phyloP scores from a whole-genome alignment of 2,888 invertebrate genomes.

The Furcula furcula region DNA sequence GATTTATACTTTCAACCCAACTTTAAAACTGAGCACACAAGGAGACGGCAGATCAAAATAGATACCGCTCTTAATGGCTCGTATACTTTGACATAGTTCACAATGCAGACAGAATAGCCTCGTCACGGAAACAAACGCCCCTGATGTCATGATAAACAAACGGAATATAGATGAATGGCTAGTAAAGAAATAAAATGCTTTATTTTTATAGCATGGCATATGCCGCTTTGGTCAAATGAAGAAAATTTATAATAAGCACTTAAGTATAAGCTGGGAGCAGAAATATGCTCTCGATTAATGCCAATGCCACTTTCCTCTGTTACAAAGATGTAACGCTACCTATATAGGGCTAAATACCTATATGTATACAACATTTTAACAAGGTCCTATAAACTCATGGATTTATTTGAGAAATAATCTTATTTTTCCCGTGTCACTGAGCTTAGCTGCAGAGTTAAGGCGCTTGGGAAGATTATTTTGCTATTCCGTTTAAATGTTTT shows the following conservation, averaged over 20 bases:
- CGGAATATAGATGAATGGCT: not conserved
- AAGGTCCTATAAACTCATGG: conserved; percentile 31
- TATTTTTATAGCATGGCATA: too few species aligned
- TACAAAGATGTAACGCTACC: too few species aligned
- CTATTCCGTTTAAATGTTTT: conserved; percentile 40
- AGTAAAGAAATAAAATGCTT: too few species aligned
- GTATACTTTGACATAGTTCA: conserved; percentile 16
- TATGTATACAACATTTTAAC: too few species aligned
- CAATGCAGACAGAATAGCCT: conserved; percentile 28
- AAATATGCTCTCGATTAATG: too few species aligned
- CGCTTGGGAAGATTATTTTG: conserved; percentile 42
- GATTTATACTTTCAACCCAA: not conserved
- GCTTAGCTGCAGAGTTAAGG: conserved; percentile 45
- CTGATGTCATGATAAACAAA: conserved; percentile 26
- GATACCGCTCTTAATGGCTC: conserved; percentile 18
- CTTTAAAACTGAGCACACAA: not conserved
- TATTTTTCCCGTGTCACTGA: conserved; percentile 47
- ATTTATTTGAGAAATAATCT: conserved; percentile 45
- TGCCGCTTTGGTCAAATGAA: too few species aligned
- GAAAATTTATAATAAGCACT: too few species aligned
- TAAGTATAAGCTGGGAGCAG: too few species aligned
- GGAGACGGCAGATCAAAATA: conserved; percentile 18
- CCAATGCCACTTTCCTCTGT: too few species aligned
- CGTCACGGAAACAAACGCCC: conserved; percentile 32
- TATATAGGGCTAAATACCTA: too few species aligned